Base-by-base conservation (phyloP, 2,113 vertebrate species). In the Gasterosteus aculeatus region DNA sequence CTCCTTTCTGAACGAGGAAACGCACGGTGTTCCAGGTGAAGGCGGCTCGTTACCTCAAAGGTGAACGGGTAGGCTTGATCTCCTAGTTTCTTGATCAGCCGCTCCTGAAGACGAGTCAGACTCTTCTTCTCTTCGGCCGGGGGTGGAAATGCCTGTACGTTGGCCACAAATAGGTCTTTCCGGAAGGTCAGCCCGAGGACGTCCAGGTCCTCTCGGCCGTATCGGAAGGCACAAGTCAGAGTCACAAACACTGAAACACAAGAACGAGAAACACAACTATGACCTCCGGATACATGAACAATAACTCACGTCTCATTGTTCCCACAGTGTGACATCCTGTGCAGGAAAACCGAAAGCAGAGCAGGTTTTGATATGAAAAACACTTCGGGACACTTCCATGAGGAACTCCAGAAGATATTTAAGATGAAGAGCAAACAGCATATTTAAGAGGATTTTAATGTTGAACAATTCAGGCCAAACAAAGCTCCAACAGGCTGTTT, bases 211-310 rank as follows among this genome's bases (percentile, higher is more conserved):
- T 99, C 97, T 0, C 97, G 97, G 38, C 98, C 97, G 0, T 99
- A 99, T 39, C 98, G 97, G 90, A 99, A 99, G 3, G 97, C 98
- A 58, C 98, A 99, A 12, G 96, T 99, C 93, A 99, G 66, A 0
- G 96, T 98, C 78, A 98, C 97, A 0, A 97, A 98, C 22, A 98
- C 98, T 99, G 85, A 59, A 1, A 26, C 22, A 26, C 22, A 41
- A n/a, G 18, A 7, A 63, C 5, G 51, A 41, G 44, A 62, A 77
- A 49, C 9, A 68, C 22, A 42, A 1, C 4, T 15, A 12, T 22
- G 19, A 62, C 7, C 22, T n/a, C 9, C 6, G 4, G 10, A 44
- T 38, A 38, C 1, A 19, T 46, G 1, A 72, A 29, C 41, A 29
- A 16, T 44, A n/a, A 44, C 54, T 8, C 4, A 58, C 4, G 10